A percentile compares a stretch with the other conserved stretches of the same genome.
Evolutionary conservation across 2,797 vertebrate genomes (phyloP).

Genomic region (Schizopygopsis pylzovi): DNA sequence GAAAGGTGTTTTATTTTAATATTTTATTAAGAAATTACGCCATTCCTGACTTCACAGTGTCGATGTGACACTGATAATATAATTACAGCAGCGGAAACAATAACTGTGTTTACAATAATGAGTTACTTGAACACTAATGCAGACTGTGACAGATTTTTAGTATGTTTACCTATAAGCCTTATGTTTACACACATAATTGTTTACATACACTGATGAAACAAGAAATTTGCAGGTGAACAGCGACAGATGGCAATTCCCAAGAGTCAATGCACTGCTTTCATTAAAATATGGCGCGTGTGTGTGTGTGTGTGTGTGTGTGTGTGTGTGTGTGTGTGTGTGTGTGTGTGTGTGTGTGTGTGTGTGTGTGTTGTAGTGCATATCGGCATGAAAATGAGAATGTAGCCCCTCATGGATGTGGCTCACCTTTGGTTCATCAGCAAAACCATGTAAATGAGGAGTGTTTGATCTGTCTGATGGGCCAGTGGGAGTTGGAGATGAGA

Average conservation of each 20-base stretch:
- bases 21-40: not conserved
- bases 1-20: not conserved
- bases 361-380: not conserved
- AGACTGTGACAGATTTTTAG: not conserved
- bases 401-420: conserved; percentile 19
- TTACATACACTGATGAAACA: conserved; percentile 17
- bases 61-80: not conserved
- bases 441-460: conserved; percentile 36
- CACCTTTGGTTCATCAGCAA: conserved; percentile 41
- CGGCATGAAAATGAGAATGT: conserved; percentile 2
- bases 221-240: conserved; percentile 14
- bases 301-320: not conserved
- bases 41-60: not conserved
- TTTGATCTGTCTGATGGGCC: conserved; percentile 42
- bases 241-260: conserved; percentile 32
- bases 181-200: conserved; percentile 30
- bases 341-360: not conserved
- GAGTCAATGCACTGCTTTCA: conserved; percentile 9
- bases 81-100: not conserved
- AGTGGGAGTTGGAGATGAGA: conserved; percentile 14
- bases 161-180: conserved; percentile 20
- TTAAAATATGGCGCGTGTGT: not conserved
- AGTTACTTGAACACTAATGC: not conserved
- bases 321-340: not conserved
- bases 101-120: not conserved